phyloP scores from a whole-genome alignment of 1,140 invertebrate species.

The Linepithema humile region DNA sequence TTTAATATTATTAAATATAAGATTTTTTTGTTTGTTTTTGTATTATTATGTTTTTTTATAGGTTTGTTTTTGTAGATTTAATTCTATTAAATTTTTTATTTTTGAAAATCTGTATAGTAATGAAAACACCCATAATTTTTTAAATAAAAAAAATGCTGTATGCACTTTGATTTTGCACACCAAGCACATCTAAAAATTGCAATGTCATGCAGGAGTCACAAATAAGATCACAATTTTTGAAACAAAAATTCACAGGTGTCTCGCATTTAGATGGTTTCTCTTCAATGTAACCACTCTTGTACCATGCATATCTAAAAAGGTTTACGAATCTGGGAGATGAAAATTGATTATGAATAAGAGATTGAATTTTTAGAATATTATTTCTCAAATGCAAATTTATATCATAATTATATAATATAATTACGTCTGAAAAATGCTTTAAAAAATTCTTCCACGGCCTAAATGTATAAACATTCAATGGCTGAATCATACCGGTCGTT shows the following conservation, averaged over 20 bases:
- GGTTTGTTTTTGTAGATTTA: too few relatives aligned
- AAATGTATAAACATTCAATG: neutral
- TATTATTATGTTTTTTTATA: too few relatives aligned
- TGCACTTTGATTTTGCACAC: constrained; percentile 23
- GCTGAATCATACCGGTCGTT: neutral
- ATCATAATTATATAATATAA: constrained; percentile 41
- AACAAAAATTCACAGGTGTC: constrained; percentile 20
- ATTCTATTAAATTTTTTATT: neutral
- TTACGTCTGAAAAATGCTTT: constrained; percentile 38
- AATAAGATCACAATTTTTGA: constrained; percentile 19
- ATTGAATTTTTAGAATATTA: constrained; percentile 56
- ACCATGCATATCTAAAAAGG: constrained; percentile 37
- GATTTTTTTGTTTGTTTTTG: too few relatives aligned
- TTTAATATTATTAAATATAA: too few relatives aligned
- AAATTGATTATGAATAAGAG: constrained; percentile 54
- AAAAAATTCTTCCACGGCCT: constrained; percentile 6
- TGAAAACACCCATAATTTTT: neutral
- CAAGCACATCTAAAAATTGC: constrained; percentile 35
- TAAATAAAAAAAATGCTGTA: constrained; percentile 31
- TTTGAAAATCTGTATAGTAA: neutral
- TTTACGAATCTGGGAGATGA: constrained; percentile 30
- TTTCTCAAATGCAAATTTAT: constrained; percentile 28
- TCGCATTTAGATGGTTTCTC: constrained; percentile 30
- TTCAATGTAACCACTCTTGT: constrained; percentile 27
- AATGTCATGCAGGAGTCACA: neutral